Evolutionary conservation across 2,888 invertebrate species (phyloP), one percentile per base, ranked within the genome.

Genomic region (Pristionchus entomophagus): DNA sequence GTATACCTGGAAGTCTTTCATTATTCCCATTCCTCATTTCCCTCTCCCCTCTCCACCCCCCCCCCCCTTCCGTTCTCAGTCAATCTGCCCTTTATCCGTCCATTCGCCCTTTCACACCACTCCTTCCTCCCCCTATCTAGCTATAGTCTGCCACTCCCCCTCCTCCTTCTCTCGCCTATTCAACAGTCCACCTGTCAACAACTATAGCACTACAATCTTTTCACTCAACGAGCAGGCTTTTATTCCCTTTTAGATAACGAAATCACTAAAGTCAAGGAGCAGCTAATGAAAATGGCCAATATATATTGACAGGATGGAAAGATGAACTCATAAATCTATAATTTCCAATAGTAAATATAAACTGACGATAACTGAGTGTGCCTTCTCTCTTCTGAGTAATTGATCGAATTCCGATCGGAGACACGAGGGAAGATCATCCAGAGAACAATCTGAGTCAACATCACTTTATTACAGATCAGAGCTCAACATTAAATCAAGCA

Each of bases 361-460:
- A 69, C 69, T 41, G 4, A 69, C 69, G 19, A 38, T 69, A 69
- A 38, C 69, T 4, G 69, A 38, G 19, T 69, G 69, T 8, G 41
- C 22, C 38, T 69, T 69, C 69, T 69, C 69, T n/a, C 69, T 69
- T 41, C 29, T 69, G 69, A 41, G n/a, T 38, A 69, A 38, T 38
- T 69, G 19, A 19, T 69, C 69, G 41, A 69, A 69, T 32, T 35
- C 5, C 3, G 69, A 38, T 10, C 69, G 69, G 10, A 69, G 41
- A 17, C 8, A 19, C 0, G 69, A 38, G 10, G 78, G 29, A 29
- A 78, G 51, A 26, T 78, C 78, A 49, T 78, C 78, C 78, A 78
- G 78, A 14, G 78, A 78, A 41, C 78, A 78, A 49, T 78, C 78
- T 78, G 78, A 78, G 10, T 65, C 22, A 35, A 29, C 6, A 19